Base-by-base conservation (phyloP, 2,113 vertebrate genomes). In the Reinhardtius hippoglossoides region DNA sequence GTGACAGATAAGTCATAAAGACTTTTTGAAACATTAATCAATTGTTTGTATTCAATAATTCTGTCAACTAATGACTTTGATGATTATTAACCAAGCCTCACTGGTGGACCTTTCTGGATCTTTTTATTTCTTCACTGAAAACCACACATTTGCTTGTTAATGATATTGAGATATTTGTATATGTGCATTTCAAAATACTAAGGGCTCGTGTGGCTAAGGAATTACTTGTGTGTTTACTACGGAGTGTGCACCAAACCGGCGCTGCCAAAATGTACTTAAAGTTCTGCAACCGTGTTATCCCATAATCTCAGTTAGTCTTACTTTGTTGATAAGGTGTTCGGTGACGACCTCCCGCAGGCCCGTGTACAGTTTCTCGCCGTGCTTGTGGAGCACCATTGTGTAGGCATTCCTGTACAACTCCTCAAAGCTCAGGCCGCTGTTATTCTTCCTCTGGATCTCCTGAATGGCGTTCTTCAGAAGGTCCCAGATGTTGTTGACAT, bases 401-500 rank as follows among this genome's bases (percentile, higher is more conserved):
- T 99, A 99, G 24, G 98, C 98, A 70, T 99, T 99, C 91, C 98
- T 97, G 94, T 99, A 99, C 37, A 99, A 95, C 92, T 99, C 98
- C 95, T 99, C 98, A 81, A 99, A 99, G 91, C 98, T 99, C 92
- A 99, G 95, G 65, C 98, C 98, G 10, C 98, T 99, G 92, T 99
- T 99, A 94, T 99, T 99, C 92, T 99, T 99, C 88, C 97, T 96
- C 94, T 99, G 98, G 89, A 99, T 99, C 94, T 99, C 98, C 94
- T 99, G 98, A 89, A 99, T 99, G 92, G 98, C 98, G 67, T 99
- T 99, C 93, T 99, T 99, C 72, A 99, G 93, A 82, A 99, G 97
- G 93, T 99, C 98, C 98, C 98, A 99, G 94, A 99, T 99, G 91
- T 97, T 99, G 93, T 99, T 99, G 88, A 99, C 98, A 64, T 99